Percentiles rank a stretch among this genome's conserved stretches.
Conservation (phyloP, 2,113 vertebrate species). For the Saimiri boliviensis region DNA sequence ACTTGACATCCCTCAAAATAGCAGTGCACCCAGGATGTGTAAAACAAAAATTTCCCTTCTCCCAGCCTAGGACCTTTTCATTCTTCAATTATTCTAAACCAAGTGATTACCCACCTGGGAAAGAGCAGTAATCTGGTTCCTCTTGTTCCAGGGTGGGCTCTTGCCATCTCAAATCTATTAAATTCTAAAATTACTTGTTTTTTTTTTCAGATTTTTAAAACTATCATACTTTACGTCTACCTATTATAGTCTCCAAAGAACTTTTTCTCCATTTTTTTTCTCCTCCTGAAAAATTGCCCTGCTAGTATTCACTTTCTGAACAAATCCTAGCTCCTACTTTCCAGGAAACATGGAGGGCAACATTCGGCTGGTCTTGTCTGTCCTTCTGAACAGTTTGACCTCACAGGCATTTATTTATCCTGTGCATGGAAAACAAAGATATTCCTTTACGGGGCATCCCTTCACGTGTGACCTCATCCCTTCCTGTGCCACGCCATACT, state of each 20-base stretch:
- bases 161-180: slow-evolving; percentile 28
- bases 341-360: slow-evolving; percentile 3
- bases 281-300: neutral
- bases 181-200: neutral
- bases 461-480: neutral
- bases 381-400: neutral
- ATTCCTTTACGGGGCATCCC: neutral
- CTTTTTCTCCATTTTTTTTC: slow-evolving; percentile 20
- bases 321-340: slow-evolving; percentile 11
- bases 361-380: neutral
- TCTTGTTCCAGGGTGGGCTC: neutral
- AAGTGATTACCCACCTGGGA: neutral
- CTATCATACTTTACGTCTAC: neutral
- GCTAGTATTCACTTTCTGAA: neutral
- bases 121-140: neutral
- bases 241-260: neutral
- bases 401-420: neutral
- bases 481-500: neutral
- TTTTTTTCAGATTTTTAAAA: neutral
- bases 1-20: neutral
- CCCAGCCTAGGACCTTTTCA: neutral
- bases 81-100: neutral
- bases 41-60: neutral
- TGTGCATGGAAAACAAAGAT: neutral
- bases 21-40: neutral